Conservation (phyloP, 2,113 vertebrate genomes). For the Cyprinodon brontotheroides region DNA sequence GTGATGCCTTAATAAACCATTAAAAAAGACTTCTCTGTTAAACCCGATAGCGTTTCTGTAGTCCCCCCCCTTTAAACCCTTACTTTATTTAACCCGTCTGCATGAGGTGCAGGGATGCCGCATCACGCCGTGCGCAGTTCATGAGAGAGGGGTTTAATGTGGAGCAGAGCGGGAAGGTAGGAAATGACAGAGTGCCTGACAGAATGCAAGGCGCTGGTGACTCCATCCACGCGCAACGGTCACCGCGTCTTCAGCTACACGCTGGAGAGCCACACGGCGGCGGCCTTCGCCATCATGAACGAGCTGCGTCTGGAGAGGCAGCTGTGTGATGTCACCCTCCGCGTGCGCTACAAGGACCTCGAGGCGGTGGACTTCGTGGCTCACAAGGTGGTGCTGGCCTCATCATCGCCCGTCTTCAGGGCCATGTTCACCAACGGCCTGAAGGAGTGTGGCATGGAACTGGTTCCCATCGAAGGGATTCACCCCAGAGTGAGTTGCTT, state of each 20-base stretch:
- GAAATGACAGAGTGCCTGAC: constrained; percentile 80
- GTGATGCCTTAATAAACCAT: constrained; percentile 43
- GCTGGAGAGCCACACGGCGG: constrained; percentile 89
- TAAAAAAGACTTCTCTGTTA: constrained; percentile 14
- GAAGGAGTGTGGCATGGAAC: constrained; percentile 90
- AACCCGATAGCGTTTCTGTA: background rate
- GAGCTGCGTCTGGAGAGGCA: constrained; percentile 87
- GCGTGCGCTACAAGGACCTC: constrained; percentile 84
- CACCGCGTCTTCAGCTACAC: constrained; percentile 91
- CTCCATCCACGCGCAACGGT: constrained; percentile 88
- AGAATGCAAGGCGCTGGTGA: constrained; percentile 92
- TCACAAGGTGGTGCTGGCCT: constrained; percentile 91
- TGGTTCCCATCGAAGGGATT: constrained; percentile 91
- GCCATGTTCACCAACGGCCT: constrained; percentile 96
- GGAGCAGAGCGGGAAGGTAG: constrained; percentile 50
- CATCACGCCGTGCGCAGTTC: constrained; percentile 35
- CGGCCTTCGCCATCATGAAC: constrained; percentile 93
- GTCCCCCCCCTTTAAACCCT: constrained; percentile 6
- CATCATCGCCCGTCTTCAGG: constrained; percentile 90
- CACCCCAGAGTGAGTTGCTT: constrained; percentile 81
- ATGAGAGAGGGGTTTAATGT: constrained; percentile 49
- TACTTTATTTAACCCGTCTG: constrained; percentile 38
- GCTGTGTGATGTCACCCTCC: constrained; percentile 91
- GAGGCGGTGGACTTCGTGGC: constrained; percentile 87
- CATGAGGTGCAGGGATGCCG: constrained; percentile 70